Base-by-base conservation (phyloP, 2,888 invertebrate genomes). In the Biston stratarius region DNA sequence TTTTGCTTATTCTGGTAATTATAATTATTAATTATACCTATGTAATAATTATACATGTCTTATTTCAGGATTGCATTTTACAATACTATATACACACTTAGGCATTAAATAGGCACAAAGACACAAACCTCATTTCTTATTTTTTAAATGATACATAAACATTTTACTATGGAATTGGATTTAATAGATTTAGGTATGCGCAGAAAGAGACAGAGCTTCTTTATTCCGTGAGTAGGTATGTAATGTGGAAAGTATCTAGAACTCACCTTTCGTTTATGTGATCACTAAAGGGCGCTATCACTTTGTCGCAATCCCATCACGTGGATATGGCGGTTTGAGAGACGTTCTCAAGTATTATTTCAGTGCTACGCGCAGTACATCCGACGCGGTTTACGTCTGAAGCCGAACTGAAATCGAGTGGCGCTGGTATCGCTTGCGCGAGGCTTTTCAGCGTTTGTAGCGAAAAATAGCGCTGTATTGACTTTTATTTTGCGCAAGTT, bases 281-380 rank as follows among this genome's bases (percentile, higher is more conserved):
- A 67, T 69, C 82, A 84, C 83, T 86, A 85, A 75, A 75, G 83
- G 73, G 67, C 70, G 69, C 62, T 73, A 77, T 77, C 61, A 83
- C 82, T 79, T 68, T 73, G 61, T 80, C 63, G 74, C 66, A 78
- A 76, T 85, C 79, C 84, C 87, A 87, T 87, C 76, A 83, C 86
- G 82, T 74, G 74, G 63, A 68, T 70, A 72, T 66, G 71, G 77
- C 73, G 69, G 63, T 74, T 68, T 70, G 71, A 73, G 57, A 63
- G 63, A 70, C 71, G 71, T 63, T 73, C n/a, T 40, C 12, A 51
- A 55, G 59, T 60, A 12, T 61, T 53, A n/a, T 59, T 61, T 47
- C 55, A 66, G 42, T 47, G 69, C 52, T 66, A 71, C 70, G 74
- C 74, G 71, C 72, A 67, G 72, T 66, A 73, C 79, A 78, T 77